A percentile compares a stretch with the other conserved stretches of the same genome.
These are phyloP conservation scores for Rostratula benghalensis DNA, from an alignment of 2,113 vertebrate species.

Conservation along the genomic window DNA sequence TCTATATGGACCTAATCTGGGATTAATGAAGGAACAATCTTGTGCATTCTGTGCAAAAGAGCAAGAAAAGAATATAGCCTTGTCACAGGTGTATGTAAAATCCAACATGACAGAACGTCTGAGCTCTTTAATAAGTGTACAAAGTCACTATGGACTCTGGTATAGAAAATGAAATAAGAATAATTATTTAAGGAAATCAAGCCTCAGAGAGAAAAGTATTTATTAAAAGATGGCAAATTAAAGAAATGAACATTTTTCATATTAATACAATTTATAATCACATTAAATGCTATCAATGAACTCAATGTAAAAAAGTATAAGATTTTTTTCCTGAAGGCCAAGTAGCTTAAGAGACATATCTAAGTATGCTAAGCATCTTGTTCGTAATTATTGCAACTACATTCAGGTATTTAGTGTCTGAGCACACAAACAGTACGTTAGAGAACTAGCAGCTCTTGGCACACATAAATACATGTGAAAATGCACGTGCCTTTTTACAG, in stretches of 20 bases:
- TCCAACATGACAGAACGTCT: not conserved
- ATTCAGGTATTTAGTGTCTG: not conserved
- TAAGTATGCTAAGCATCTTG: not conserved
- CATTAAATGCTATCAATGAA: not conserved
- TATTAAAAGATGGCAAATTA: not conserved
- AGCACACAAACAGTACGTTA: not conserved
- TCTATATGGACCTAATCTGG: not conserved
- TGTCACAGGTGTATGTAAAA: not conserved
- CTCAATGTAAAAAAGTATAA: not conserved
- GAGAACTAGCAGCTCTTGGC: not conserved
- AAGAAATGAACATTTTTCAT: not conserved
- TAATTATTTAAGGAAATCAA: not conserved
- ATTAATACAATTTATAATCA: not conserved
- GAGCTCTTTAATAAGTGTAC: not conserved
- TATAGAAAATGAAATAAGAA: not conserved
- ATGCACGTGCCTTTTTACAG: not conserved
- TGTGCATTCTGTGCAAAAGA: not conserved
- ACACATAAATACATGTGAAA: not conserved
- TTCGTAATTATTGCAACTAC: not conserved
- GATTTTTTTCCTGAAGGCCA: not conserved
- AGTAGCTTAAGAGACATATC: not conserved
- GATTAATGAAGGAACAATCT: not conserved
- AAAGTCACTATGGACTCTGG: not conserved
- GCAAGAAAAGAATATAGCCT: not conserved
- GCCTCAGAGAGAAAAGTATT: not conserved